Base-by-base conservation (phyloP, 2,797 vertebrate genomes). In the Sebastiscus albofasciatus region DNA sequence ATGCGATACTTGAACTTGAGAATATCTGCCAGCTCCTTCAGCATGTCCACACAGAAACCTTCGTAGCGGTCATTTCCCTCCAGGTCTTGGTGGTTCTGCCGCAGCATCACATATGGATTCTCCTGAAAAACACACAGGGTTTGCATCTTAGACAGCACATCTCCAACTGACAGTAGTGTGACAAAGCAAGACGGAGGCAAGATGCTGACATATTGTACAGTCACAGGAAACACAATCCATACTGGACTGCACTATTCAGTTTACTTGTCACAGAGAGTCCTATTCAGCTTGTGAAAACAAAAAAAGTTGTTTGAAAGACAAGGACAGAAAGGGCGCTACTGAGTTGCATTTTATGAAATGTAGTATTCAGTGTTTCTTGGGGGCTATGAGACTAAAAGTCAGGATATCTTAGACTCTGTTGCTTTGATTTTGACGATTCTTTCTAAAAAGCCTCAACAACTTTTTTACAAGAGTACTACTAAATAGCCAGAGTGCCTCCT, bases 51-150 rank as follows among this genome's bases (percentile, higher is more conserved):
- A 0, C 98, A 99, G 94, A 99, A 99, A 16, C 98, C 98, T 86
- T 99, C 98, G 0, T 99, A 99, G 67, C 97, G 97, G 52, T 99
- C 97, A 0, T 99, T 99, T 77, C 98, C 98, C 39, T 98, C 96
- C 89, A 98, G 95, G 54, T 97, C 96, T 86, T 98, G 98, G 92
- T 99, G 96, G 94, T 99, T 98, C 78, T 93, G 94, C 90, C 97
- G 97, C 91, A 99, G 96, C 98, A 99, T 99, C 88, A 99, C 96
- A 22, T 99, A 99, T 0, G 98, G 98, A 94, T 99, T 99, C 95
- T 99, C 98, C 98, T 99, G 96, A 87, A 96, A 96, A 86, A 82
- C 52, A 80, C 27, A 75, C 55, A 80, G 49, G 4, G 31, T 56
- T 61, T 69, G 22, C 16, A 6, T 59, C 66, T 31, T 6, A 24